A percentile compares a stretch with the other conserved stretches of the same genome.
These are phyloP conservation scores for Eonycteris spelaea DNA, from an alignment of 2,113 vertebrate species.

Conservation along the genomic window DNA sequence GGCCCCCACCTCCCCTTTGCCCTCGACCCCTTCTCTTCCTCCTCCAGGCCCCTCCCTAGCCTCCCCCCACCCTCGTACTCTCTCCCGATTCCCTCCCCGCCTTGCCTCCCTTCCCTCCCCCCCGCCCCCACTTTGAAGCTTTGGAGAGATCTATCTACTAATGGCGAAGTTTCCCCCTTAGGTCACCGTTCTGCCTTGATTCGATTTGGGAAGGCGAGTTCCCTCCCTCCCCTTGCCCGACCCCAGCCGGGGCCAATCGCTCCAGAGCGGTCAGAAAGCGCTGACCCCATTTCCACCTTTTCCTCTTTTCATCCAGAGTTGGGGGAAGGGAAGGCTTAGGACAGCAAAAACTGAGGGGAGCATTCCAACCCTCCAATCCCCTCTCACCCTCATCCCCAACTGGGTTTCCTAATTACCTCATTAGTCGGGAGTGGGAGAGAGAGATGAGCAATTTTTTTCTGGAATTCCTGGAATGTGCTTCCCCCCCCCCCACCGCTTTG, in stretches of 20 bases:
- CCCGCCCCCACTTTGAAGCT: constrained; percentile 53
- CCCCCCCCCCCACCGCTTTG: too few species aligned
- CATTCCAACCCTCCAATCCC: background rate
- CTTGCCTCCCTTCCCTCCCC: background rate
- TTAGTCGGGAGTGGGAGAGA: constrained; percentile 16
- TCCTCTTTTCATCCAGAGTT: constrained; percentile 51
- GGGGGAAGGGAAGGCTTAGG: background rate
- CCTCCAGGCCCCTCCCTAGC: constrained; percentile 73
- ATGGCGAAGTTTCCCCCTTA: constrained; percentile 59
- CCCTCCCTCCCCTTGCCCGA: constrained; percentile 39
- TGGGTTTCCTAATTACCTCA: constrained; percentile 49
- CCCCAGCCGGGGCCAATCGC: constrained; percentile 33
- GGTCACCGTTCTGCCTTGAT: constrained; percentile 76
- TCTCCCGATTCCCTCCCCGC: background rate
- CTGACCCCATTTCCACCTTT: constrained; percentile 74
- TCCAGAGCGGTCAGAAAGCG: constrained; percentile 50
- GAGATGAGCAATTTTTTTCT: constrained; percentile 31
- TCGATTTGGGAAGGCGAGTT: constrained; percentile 59
- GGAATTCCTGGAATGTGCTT: constrained; percentile 67
- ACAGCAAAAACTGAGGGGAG: background rate
- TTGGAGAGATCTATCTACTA: constrained; percentile 44
- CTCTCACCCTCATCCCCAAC: background rate
- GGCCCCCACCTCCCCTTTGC: constrained; percentile 81
- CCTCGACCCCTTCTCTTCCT: constrained; percentile 82
- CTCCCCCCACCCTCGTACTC: background rate